Evolutionary conservation across 2,113 vertebrate genomes (phyloP), one percentile per base, ranked within the genome.

Genomic region (Albula goreensis): DNA sequence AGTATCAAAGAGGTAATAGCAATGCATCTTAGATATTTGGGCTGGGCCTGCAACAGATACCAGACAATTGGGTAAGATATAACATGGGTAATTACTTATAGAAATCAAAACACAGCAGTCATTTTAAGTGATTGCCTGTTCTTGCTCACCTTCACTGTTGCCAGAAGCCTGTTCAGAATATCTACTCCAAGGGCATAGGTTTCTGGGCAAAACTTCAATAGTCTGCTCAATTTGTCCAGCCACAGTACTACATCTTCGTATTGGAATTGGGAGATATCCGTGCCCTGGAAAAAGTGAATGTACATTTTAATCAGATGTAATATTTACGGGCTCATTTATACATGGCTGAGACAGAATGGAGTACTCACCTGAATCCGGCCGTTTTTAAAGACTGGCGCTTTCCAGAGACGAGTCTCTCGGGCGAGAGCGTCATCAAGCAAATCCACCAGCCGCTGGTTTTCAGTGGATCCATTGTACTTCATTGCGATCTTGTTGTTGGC

Each of bases 1-100:
- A 97, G 94, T 88, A 96, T 91, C 78, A 97, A 91, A 48, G 96
- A 97, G 88, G 96, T 95, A 80, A 96, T 93, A 11, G 93, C 91
- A 10, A 93, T 95, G 84, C 95, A 93, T 77, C 91, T 94, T 81
- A 97, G 93, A 83, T 96, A 95, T 80, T 96, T 95, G 51, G 94
- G 90, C 88, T 94, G 95, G 48, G 95, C 94, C 97, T 98, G 89
- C 17, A 84, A 86, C 86, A 74, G 78, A 78, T 31, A 31, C 31
- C 31, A 41, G 31, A 41, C 31, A 41, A 41, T 41, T 41, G 1
- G 31, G 31, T 41, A 41, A 41, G 31, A 41, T 41, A 1, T 41
- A 41, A 41, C 31, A 41, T 41, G 31, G 31, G 31, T 41, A 41
- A 41, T 41, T 41, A 41, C 31, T 41, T 41, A 41, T 41, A 41